phyloP scores from a whole-genome alignment of 2,797 vertebrate genomes.

The Alca torda region DNA sequence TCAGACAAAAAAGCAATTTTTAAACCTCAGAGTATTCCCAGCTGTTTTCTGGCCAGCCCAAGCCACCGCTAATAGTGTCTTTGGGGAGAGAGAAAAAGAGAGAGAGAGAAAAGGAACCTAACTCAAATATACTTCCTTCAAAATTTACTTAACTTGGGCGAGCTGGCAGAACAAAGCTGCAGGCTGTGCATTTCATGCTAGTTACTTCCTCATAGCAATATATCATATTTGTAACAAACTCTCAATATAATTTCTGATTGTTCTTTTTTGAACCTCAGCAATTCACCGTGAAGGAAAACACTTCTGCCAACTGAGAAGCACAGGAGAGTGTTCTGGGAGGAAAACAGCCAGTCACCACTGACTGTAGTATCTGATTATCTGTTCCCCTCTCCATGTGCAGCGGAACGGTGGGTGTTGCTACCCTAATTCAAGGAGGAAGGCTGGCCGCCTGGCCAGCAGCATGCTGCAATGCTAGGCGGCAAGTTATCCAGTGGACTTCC shows the following conservation, averaged over 20 bases:
- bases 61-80: neutral
- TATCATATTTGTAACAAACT: neutral
- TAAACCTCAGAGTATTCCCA: neutral
- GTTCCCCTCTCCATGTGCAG: neutral
- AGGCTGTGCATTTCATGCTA: neutral
- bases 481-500: neutral
- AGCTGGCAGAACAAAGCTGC: neutral
- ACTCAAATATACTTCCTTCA: neutral
- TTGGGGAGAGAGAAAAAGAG: neutral
- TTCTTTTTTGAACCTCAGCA: neutral
- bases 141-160: neutral
- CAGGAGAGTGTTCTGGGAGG: neutral
- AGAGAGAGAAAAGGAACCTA: neutral
- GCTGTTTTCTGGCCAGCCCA: neutral
- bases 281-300: neutral
- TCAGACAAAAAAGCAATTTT: neutral
- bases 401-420: rapidly evolving
- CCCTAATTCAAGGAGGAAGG: neutral
- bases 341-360: neutral
- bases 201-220: neutral
- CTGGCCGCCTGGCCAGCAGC: neutral
- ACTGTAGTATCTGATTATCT: neutral
- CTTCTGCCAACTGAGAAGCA: neutral
- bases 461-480: neutral
- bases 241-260: neutral